Base-by-base conservation (phyloP, 1,140 invertebrate species). In the Bombus fervidus region DNA sequence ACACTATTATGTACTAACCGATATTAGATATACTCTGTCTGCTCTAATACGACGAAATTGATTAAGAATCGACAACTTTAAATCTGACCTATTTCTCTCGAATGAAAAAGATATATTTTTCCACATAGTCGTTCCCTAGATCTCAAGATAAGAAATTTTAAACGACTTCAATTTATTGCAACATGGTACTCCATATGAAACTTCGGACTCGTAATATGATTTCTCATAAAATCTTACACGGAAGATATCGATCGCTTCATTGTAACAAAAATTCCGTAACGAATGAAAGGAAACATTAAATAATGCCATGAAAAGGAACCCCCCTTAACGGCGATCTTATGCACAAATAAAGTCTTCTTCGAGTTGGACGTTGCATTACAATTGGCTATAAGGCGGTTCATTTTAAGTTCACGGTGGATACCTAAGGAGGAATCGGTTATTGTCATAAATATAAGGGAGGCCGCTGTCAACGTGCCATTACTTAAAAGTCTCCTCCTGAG, bases 391-490 rank as follows among this genome's bases (percentile, higher is more conserved):
- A 34, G n/a, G 3, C n/a, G 10, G 59, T 78, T 47, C 31, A 47
- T 75, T 37, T 37, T 25, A 64, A 75, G 41, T 76, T 72, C 34
- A 37, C 47, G 25, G n/a, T 53, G 69, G 72, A 75, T 47, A 47
- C 64, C 75, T 75, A 31, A 39, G 74, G 39, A 37, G 34, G 39
- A 25, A 72, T 81, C 31, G 41, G 77, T 71, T 78, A 74, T 82
- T 77, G 34, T 57, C n/a, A 31, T 43, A 86, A 68, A 82, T 77
- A 57, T 78, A 77, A 74, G 43, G 64, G 57, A 41, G 47, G 41
- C 59, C 37, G 41, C 47, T 43, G 41, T 39, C 47, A 77, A 64
- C 73, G 78, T 62, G 90, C 90, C 91, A 91, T 91, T 91, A 91
- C 86, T 91, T 91, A 91, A 84, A 85, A 86, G 82, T 80, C 73